These are phyloP conservation scores for Cylas formicarius DNA, from an alignment of 1,140 invertebrate genomes.

Conservation along the genomic window DNA sequence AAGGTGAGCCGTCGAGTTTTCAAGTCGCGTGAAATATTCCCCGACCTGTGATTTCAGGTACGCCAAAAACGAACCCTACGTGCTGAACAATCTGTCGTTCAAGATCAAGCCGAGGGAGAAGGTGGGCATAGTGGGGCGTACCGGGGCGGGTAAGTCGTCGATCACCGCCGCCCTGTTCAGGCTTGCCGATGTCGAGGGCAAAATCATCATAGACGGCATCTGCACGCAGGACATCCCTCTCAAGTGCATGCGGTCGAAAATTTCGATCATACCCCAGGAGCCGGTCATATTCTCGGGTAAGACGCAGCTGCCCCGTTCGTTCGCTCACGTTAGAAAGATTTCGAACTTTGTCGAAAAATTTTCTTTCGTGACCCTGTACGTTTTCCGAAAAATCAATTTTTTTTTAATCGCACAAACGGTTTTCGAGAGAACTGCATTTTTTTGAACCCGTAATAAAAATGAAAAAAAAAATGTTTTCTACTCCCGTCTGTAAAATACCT, in stretches of 20 bases:
- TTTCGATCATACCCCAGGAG: constrained; percentile 68
- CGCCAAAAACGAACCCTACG: constrained; percentile 41
- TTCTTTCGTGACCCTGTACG: too few species aligned
- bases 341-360: too few species aligned
- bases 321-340: too few species aligned
- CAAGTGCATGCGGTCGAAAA: constrained; percentile 52
- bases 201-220: constrained; percentile 52
- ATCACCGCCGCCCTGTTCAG: constrained; percentile 64
- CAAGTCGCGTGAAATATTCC: constrained; percentile 61
- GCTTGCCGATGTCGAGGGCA: constrained; percentile 58
- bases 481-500: too few species aligned
- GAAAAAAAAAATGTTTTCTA: too few species aligned
- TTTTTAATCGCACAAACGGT: too few species aligned
- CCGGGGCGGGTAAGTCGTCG: constrained; percentile 71
- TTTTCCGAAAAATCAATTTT: too few species aligned
- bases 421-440: too few species aligned
- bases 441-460: too few species aligned
- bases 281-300: constrained; percentile 60
- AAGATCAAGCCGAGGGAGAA: constrained; percentile 53
- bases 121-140: constrained; percentile 65
- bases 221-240: constrained; percentile 48
- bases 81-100: constrained; percentile 51
- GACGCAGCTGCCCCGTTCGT: too few species aligned
- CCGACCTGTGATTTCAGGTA: constrained; percentile 48
- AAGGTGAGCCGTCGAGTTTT: constrained; percentile 24